phyloP scores from a whole-genome alignment of 1,140 invertebrate species.

The Lepidurus arcticus region DNA sequence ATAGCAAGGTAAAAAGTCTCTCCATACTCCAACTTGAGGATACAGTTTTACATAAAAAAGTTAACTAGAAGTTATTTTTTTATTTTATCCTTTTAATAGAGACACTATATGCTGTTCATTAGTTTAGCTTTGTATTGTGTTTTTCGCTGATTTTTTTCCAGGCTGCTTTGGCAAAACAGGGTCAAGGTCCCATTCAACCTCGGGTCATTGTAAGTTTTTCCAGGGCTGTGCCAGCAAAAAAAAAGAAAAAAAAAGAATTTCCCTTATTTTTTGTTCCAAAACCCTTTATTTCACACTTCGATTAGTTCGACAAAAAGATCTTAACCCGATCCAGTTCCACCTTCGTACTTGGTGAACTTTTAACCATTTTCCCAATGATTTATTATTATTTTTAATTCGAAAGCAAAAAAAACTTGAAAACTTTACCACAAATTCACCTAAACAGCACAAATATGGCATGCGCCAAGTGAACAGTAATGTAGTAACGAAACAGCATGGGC shows the following conservation, averaged over 20 bases:
- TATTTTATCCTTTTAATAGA: slow-evolving; percentile 28
- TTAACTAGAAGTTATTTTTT: not conserved
- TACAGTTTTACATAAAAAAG: no score
- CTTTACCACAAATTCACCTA: not conserved
- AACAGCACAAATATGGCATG: not conserved
- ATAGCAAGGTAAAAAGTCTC: slow-evolving; percentile 30
- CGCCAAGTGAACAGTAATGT: not conserved
- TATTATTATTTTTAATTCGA: no score
- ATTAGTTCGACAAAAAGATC: no score
- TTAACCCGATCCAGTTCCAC: no score
- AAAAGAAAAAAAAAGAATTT: not conserved
- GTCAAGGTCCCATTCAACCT: slow-evolving; percentile 31
- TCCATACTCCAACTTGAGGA: no score
- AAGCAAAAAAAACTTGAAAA: no score
- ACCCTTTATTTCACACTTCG: not conserved
- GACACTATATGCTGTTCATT: not conserved
- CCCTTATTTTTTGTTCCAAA: not conserved
- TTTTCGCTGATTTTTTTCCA: slow-evolving; percentile 30
- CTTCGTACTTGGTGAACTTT: no score
- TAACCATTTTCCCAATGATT: no score
- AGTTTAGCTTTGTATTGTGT: slow-evolving; percentile 6
- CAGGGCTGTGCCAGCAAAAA: not conserved
- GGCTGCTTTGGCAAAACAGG: slow-evolving; percentile 33
- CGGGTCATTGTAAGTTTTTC: slow-evolving; percentile 34
- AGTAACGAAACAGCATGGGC: not conserved